A percentile compares a stretch with the other conserved stretches of the same genome.
Conservation (phyloP, 2,888 invertebrate genomes). For the Phorcus lineatus region DNA sequence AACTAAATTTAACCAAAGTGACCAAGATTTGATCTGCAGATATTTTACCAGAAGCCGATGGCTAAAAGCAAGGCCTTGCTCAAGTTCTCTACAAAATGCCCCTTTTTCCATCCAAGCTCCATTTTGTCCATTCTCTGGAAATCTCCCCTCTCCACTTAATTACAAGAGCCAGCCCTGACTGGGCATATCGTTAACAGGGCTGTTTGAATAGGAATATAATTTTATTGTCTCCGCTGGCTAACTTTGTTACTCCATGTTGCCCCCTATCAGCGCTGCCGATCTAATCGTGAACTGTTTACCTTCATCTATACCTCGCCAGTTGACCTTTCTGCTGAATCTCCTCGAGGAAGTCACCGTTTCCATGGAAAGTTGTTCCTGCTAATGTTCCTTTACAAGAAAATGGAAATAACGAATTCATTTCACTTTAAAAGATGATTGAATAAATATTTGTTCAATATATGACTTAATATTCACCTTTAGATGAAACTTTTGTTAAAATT, state of each 20-base stretch:
- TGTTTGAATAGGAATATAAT: conserved; percentile 24
- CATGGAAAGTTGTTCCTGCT: too few relatives aligned
- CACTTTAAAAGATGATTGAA: too few relatives aligned
- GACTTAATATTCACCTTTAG: too few relatives aligned
- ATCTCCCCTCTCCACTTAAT: conserved; percentile 13
- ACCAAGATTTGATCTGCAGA: conserved; percentile 19
- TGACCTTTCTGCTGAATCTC: background rate
- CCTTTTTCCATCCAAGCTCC: background rate
- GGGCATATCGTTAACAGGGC: conserved; percentile 17
- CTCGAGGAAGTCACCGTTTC: too few relatives aligned
- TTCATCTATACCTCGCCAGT: background rate
- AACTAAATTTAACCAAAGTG: conserved; percentile 25
- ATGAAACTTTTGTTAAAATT: too few relatives aligned
- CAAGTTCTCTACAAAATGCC: background rate
- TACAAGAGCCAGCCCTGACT: background rate
- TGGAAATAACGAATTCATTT: too few relatives aligned
- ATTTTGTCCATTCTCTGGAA: conserved; percentile 2
- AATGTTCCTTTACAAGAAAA: too few relatives aligned
- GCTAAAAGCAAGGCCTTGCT: background rate
- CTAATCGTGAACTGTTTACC: conserved; percentile 8
- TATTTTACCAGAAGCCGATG: background rate
- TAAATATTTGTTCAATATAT: too few relatives aligned
- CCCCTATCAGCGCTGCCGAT: background rate
- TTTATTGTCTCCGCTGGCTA: conserved; percentile 14
- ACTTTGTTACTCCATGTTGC: background rate